Evolutionary conservation across 2,888 invertebrate genomes (phyloP), one percentile per base, ranked within the genome.

Genomic region (Tupiocoris notatus): DNA sequence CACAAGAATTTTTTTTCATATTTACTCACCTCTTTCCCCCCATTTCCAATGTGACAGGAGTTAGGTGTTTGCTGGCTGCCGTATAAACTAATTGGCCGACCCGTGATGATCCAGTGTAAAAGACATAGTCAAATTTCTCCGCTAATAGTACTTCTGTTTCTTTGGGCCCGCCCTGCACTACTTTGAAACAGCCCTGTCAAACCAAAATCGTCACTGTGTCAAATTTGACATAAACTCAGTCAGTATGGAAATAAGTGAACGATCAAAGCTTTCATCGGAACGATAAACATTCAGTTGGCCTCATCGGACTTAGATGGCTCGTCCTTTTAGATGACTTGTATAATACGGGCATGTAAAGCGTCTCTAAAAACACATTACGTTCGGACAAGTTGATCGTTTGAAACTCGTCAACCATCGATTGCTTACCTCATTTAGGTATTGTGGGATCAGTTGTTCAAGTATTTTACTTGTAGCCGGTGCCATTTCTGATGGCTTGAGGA

Each of bases 121-220:
- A 96, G 80, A 99, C 96, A 83, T 96, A 95, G 86, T 99, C 98
- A 83, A 96, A 98, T 83, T 89, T 90, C 83, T 96, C 89, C 81
- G 92, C 91, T 25, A 98, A 85, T 7, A 98, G 85, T 81, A 92
- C 92, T 0, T 92, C 89, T 0, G 97, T 96, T 84, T 95, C 96
- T 22, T 88, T 84, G 0, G 94, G 87, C 56, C 94, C 97, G 1
- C 96, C 98, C 77, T 88, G 86, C 0, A 95, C 86, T 0, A 97
- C 91, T 73, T 91, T 88, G 79, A 91, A 89, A 81, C 94, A 94
- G 58, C 95, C 93, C 92, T 94, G 81, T 3, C 83, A 81, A 76
- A 54, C 80, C 79, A 78, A n/a, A n/a, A n/a, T n/a, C n/a, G n/a
- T n/a, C n/a, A n/a, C n/a, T n/a, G n/a, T n/a, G n/a, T n/a, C n/a